Base-by-base conservation (phyloP, 2,797 vertebrate genomes). In the Clarias pachynema region DNA sequence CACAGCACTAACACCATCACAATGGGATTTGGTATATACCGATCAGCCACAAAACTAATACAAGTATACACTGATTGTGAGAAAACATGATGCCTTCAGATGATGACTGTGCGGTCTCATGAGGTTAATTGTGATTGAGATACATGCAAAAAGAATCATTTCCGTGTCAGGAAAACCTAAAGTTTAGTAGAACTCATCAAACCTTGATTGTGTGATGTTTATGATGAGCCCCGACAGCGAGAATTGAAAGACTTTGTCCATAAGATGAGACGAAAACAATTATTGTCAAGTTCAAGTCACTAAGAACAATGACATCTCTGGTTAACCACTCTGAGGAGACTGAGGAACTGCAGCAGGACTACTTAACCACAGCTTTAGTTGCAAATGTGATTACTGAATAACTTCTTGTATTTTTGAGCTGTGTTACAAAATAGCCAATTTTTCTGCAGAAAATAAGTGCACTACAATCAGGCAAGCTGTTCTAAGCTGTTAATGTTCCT, bases 391-490 rank as follows among this genome's bases (percentile, higher is more conserved):
- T 74, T 74, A 29, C 44, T 59, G 56, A 77, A 34, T 77, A 34
- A 59, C 53, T 59, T 59, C 29, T 59, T 20, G 29, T 77, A 31
- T 77, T 77, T 56, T 59, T 34, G 29, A 59, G 56, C 20, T 34
- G 53, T 24, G 74, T 59, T 22, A 59, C 8, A 77, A 15, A 29
- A 34, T 14, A 24, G 29, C 56, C 31, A 22, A 22, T 59, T 59
- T 77, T 26, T 79, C 14, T 40, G 8, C 57, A 26, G 12, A 53
- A 62, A 79, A 40, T 4, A 37, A 79, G 12, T n/a, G 57, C 59
- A 79, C 57, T 63, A 79, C 75, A 62, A 40, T 79, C 59, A n/a
- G 77, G 77, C 77, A 59, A 5, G 7, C 49, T 56, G 44, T 74
- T 74, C n/a, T 26, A 74, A 74, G 15, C 2, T 49, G 34, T 40